phyloP scores from a whole-genome alignment of 2,113 vertebrate genomes.

The Uria lomvia region DNA sequence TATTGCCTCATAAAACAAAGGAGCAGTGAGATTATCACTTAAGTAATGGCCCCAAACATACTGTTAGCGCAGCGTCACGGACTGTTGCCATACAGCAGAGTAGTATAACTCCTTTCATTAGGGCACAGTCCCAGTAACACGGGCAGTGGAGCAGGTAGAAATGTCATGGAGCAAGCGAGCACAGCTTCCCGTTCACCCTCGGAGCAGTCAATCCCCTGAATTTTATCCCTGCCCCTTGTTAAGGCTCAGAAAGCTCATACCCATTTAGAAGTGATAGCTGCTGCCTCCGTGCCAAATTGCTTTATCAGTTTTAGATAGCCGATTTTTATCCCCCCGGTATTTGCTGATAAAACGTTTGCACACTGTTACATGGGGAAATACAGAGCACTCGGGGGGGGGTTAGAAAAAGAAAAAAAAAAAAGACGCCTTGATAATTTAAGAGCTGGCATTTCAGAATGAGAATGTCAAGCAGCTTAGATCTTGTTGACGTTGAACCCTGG shows the following conservation, averaged over 20 bases:
- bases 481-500: slow-evolving; percentile 6
- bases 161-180: not conserved
- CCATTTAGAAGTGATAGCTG: not conserved
- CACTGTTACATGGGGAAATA: not conserved
- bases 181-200: not conserved
- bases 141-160: not conserved
- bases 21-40: slow-evolving; percentile 42
- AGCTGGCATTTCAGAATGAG: slow-evolving; percentile 40
- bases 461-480: slow-evolving; percentile 50
- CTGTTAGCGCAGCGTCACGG: not conserved
- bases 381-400: not conserved
- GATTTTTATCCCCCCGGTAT: not conserved
- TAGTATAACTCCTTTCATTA: not conserved
- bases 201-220: not conserved
- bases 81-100: not conserved
- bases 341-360: slow-evolving; percentile 51
- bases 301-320: slow-evolving; percentile 24
- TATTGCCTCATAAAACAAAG: slow-evolving; percentile 68
- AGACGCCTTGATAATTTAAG: slow-evolving; percentile 26
- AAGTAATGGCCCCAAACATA: slow-evolving; percentile 48
- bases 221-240: not conserved
- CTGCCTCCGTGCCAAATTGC: not conserved
- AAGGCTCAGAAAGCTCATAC: not conserved
- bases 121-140: not conserved
- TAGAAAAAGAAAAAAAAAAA: not conserved